Base-by-base conservation (phyloP, 2,888 invertebrate species). In the Drosophila prostipennis region DNA sequence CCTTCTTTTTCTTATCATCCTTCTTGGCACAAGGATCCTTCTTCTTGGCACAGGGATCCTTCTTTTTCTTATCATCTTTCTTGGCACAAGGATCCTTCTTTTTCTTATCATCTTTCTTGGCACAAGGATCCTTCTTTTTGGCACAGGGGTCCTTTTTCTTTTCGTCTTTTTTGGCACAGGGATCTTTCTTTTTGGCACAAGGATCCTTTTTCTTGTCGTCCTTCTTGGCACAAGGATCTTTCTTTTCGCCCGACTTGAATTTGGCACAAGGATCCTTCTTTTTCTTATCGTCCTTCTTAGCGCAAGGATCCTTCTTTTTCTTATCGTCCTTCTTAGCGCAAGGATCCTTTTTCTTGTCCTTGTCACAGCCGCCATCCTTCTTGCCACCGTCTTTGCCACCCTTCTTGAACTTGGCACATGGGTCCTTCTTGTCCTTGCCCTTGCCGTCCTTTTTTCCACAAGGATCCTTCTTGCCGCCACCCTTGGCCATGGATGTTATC, bases 31-130 rank as follows among this genome's bases (percentile, higher is more conserved):
- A 29, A 0, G 49, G 48, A 4, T 43, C 37, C 5, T 70, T 56
- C 6, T 70, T 72, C 23, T 70, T 72, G 29, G 23, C 69, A 1
- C 75, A 72, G 2, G 60, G 56, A 37, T 75, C 72, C 10, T 76
- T 43, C 10, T 76, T 43, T 11, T 56, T 57, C 3, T 55, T 37
- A 34, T 75, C 72, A 7, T 76, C 37, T 8, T 56, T 57, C 5
- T 55, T 42, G 2, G 16, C 61, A 14, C 48, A 59, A 2, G 51
- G 40, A n/a, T 46, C 51, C 36, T 43, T 64, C 4, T 42, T 43
- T 11, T 56, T 57, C 3, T 55, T 37, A 34, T 75, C 72, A 7
- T 76, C 37, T 8, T 56, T 54, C 5, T 73, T 73, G 16, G 16
- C 61, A 3, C 45, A 46, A 0, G 55, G 48, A 36, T 63, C 63